These are phyloP conservation scores for Lacanobia oleracea DNA, from an alignment of 2,888 invertebrate genomes.

Conservation along the genomic window DNA sequence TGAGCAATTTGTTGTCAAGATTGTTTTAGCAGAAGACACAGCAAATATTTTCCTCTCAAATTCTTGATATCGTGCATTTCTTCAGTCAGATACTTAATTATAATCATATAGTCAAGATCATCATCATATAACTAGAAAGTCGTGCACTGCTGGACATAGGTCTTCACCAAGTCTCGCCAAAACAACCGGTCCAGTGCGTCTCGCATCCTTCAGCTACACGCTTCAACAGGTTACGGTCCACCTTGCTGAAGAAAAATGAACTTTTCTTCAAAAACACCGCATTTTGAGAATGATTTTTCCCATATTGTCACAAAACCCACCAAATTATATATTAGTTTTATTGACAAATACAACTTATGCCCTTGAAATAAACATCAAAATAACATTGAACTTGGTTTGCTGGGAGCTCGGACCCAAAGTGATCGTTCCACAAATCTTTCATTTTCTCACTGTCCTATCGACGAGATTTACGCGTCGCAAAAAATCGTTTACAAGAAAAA, in stretches of 20 bases:
- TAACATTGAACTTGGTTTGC: slow-evolving; percentile 5
- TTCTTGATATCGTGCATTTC: too few species aligned
- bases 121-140: too few species aligned
- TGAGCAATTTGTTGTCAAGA: neutral
- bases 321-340: neutral
- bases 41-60: too few species aligned
- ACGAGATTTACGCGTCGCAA: slow-evolving; percentile 60
- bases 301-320: neutral
- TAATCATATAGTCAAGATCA: too few species aligned
- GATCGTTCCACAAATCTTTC: slow-evolving; percentile 59
- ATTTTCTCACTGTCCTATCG: slow-evolving; percentile 51
- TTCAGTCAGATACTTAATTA: too few species aligned
- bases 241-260: too few species aligned
- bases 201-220: too few species aligned
- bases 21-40: too few species aligned
- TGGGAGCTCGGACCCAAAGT: slow-evolving; percentile 23
- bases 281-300: neutral
- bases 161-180: too few species aligned
- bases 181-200: too few species aligned
- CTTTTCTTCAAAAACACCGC: neutral
- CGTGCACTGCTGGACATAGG: too few species aligned
- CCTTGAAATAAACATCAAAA: slow-evolving; percentile 14
- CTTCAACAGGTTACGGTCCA: too few species aligned
- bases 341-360: neutral
- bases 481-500: slow-evolving; percentile 61